phyloP scores from a whole-genome alignment of 1,140 invertebrate genomes.

The Dendrolimus punctatus region DNA sequence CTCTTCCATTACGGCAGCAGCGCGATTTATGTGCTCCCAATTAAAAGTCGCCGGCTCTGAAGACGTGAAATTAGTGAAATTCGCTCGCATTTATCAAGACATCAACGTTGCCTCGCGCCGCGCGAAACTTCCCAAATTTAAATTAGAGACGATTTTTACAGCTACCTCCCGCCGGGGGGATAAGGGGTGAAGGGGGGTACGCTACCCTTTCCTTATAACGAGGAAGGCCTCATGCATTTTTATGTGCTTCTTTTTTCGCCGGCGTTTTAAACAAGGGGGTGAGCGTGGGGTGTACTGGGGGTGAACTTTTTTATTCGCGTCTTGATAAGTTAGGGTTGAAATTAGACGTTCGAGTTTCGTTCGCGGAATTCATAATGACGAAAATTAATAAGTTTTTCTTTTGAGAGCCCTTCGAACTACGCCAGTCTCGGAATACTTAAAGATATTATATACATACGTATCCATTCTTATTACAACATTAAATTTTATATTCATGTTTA shows the following conservation, averaged over 20 bases:
- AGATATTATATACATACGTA: conserved; percentile 3
- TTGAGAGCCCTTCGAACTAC: conserved; percentile 52
- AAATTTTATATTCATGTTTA: no score
- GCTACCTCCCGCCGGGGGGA: conserved; percentile 55
- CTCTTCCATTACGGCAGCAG: conserved; percentile 39
- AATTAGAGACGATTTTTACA: conserved; percentile 72
- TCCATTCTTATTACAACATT: neutral
- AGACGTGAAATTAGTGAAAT: conserved; percentile 68
- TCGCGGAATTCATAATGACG: conserved; percentile 71
- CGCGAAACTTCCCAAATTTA: conserved; percentile 71
- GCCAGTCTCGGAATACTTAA: conserved; percentile 26
- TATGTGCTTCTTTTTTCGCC: conserved; percentile 74
- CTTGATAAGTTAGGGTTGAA: conserved; percentile 73
- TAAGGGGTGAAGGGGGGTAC: conserved; percentile 29
- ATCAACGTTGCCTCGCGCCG: conserved; percentile 63
- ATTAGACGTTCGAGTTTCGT: conserved; percentile 72
- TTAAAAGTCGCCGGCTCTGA: conserved; percentile 65
- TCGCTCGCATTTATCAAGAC: conserved; percentile 69
- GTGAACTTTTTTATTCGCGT: conserved; percentile 72
- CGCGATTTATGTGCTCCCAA: conserved; percentile 63
- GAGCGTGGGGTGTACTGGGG: conserved; percentile 55
- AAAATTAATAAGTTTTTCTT: conserved; percentile 71
- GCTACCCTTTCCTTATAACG: conserved; percentile 73
- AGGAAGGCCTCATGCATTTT: conserved; percentile 74
- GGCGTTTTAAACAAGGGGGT: conserved; percentile 73